phyloP scores from a whole-genome alignment of 2,888 invertebrate species.

The Phalera bucephala region DNA sequence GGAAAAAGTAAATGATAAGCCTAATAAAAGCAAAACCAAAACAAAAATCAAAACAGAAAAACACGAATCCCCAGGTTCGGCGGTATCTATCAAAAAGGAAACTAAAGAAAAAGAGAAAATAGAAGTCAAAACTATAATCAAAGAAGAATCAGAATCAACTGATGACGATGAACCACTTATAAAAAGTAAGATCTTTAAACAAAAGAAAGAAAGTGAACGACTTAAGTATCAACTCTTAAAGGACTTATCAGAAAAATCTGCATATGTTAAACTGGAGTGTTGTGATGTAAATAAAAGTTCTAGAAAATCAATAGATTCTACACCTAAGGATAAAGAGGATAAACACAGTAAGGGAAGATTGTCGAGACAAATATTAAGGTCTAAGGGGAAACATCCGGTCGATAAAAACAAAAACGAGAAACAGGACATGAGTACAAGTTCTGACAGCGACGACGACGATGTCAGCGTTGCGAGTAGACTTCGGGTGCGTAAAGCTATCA shows the following conservation, averaged over 20 bases:
- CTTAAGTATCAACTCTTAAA: slow-evolving; percentile 68
- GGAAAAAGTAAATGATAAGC: slow-evolving; percentile 38
- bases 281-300: slow-evolving; percentile 69
- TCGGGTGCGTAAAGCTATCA: slow-evolving; percentile 72
- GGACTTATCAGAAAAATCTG: slow-evolving; percentile 74
- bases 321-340: slow-evolving; percentile 55
- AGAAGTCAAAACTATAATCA: slow-evolving; percentile 47
- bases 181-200: slow-evolving; percentile 69
- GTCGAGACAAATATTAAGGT: slow-evolving; percentile 47
- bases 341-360: slow-evolving; percentile 54
- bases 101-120: slow-evolving; percentile 34
- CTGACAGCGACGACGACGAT: slow-evolving; percentile 70
- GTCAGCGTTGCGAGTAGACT: slow-evolving; percentile 69
- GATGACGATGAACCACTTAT: slow-evolving; percentile 61
- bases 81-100: slow-evolving; percentile 42
- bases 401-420: slow-evolving; percentile 64
- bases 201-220: slow-evolving; percentile 61
- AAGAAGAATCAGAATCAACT: slow-evolving; percentile 66
- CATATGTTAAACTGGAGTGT: slow-evolving; percentile 75
- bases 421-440: slow-evolving; percentile 53
- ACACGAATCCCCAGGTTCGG: slow-evolving; percentile 23
- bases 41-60: slow-evolving; percentile 46
- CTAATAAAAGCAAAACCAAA: slow-evolving; percentile 45
- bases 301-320: slow-evolving; percentile 61
- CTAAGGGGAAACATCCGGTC: slow-evolving; percentile 56